Base-by-base conservation (phyloP, 2,888 invertebrate species). In the Autographa gamma region DNA sequence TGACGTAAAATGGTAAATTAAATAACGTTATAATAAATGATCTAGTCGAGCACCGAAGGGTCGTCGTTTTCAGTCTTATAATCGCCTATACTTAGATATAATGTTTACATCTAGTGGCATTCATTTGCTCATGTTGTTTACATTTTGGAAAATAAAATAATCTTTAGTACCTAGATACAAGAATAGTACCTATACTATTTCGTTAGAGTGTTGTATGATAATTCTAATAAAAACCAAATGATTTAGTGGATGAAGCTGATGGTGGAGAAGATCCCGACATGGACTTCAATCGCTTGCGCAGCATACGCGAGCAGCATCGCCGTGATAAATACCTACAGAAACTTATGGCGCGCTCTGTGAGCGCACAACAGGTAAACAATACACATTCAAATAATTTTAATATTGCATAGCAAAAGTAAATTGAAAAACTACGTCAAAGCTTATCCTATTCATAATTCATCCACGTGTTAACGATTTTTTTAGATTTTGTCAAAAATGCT, bases 271-370 rank as follows among this genome's bases (percentile, higher is more conserved):
- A 91, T 18, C 80, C 83, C 0, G 92, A 90, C 54, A 95, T 96
- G 69, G 97, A 98, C 77, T 98, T 98, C 85, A 96, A 97, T 60
- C 97, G 97, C 71, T 91, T 98, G 62, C 97, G 97, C 85, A 96
- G 96, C 60, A 96, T 96, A 67, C 96, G 98, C 2, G 97, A 97
- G 84, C 97, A 97, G 85, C 97, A 97, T 86, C 96, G 97, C n/a
- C 91, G 95, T 8, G 96, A 97, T 67, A 96, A 96, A 66, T 96
- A 97, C 77, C 91, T 97, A 77, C 96, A 96, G 78, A 97, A 96
- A 84, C 88, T 97, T 7, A 92, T 97, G 89, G 97, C 96, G 0
- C 95, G 97, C 67, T 96, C 96, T 59, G 92, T 96, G 56, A 96
- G 96, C 75, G 96, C 96, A 1, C 96, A 96, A 79, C 96, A 96